Percentiles rank a stretch among this genome's conserved stretches.
Conservation (phyloP, 1,140 invertebrate species). For the Adelges cooleyi region DNA sequence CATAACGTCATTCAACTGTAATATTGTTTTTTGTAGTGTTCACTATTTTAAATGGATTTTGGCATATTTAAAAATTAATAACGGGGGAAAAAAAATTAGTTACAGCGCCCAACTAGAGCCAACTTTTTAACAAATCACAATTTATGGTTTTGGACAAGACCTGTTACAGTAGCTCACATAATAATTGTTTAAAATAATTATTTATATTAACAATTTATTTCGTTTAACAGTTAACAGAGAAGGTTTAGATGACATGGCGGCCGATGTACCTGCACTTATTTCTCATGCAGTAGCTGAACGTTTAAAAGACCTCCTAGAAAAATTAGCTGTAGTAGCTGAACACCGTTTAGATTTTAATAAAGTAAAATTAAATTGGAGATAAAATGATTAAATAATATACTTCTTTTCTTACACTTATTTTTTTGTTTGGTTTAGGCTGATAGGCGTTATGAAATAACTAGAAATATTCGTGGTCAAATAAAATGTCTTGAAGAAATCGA, state of each 20-base stretch:
- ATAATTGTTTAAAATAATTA: too few species aligned
- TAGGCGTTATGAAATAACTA: constrained; percentile 67
- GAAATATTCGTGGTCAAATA: constrained; percentile 84
- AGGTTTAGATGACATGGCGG: constrained; percentile 73
- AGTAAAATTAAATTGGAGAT: constrained; percentile 44
- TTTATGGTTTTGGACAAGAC: too few species aligned
- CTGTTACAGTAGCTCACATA: too few species aligned
- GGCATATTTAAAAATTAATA: too few species aligned
- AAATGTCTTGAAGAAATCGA: constrained; percentile 95
- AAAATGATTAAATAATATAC: neutral
- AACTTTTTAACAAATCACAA: too few species aligned
- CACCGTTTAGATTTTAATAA: constrained; percentile 85
- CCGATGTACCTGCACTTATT: constrained; percentile 79
- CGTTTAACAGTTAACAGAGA: constrained; percentile 52
- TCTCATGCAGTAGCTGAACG: constrained; percentile 93
- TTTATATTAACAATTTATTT: too few species aligned
- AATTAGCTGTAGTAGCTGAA: constrained; percentile 85
- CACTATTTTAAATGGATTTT: too few species aligned
- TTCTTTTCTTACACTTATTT: neutral
- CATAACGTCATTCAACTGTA: too few species aligned
- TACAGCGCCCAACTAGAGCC: too few species aligned
- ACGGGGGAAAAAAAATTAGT: too few species aligned
- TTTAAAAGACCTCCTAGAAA: constrained; percentile 83
- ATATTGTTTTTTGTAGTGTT: too few species aligned
- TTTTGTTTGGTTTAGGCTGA: constrained; percentile 58